phyloP scores from a whole-genome alignment of 2,888 invertebrate species.

The Matsumyia berberina region DNA sequence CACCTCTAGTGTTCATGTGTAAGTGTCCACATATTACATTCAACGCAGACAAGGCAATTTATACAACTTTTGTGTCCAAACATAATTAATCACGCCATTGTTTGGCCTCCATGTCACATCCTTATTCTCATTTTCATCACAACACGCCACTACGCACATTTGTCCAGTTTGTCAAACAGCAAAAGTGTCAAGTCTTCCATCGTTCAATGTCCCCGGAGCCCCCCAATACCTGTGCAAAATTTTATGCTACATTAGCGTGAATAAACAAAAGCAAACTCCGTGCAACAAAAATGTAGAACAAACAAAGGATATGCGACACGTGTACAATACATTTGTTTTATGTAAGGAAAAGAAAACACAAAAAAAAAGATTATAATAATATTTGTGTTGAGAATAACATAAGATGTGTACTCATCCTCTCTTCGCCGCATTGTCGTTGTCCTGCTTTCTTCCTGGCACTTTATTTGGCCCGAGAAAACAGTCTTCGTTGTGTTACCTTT shows the following conservation, averaged over 20 bases:
- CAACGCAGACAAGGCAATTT: not conserved
- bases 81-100: constrained; percentile 50
- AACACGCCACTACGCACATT: constrained; percentile 11
- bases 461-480: constrained; percentile 45
- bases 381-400: constrained; percentile 38
- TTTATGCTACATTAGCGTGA: constrained; percentile 31
- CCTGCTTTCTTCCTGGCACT: constrained; percentile 23
- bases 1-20: too few species aligned
- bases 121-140: constrained; percentile 25
- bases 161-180: constrained; percentile 22
- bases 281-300: constrained; percentile 28
- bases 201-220: constrained; percentile 36
- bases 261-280: constrained; percentile 38
- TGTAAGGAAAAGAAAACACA: constrained; percentile 12
- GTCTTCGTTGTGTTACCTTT: constrained; percentile 38
- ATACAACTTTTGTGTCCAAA: constrained; percentile 30
- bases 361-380: constrained; percentile 19
- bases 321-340: constrained; percentile 45
- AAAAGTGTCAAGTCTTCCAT: constrained; percentile 37
- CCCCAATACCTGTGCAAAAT: not conserved
- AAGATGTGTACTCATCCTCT: constrained; percentile 11
- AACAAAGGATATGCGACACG: constrained; percentile 57
- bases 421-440: constrained; percentile 23
- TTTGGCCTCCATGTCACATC: constrained; percentile 38
- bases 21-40: not conserved